These are phyloP conservation scores for Drosophila littoralis DNA, from an alignment of 1,140 invertebrate species.

Conservation along the genomic window DNA sequence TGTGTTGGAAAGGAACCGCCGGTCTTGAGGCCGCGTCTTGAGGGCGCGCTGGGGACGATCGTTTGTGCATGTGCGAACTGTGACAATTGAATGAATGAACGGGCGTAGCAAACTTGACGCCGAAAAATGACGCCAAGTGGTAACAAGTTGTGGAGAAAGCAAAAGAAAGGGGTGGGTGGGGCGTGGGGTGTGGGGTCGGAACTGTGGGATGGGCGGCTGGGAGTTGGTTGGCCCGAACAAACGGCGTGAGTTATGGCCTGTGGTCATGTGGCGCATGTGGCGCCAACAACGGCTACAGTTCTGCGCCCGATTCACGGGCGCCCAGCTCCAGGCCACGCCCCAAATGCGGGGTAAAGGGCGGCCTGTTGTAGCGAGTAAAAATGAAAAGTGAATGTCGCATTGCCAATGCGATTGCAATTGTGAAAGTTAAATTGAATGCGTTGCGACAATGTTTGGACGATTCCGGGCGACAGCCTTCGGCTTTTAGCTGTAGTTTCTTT, in stretches of 20 bases:
- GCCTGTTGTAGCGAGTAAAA: slow-evolving; percentile 3
- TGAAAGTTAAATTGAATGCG: slow-evolving; percentile 64
- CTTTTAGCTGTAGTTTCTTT: slow-evolving; percentile 30
- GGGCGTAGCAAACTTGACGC: slow-evolving; percentile 58
- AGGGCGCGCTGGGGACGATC: too few species aligned
- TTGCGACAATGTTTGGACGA: slow-evolving; percentile 49
- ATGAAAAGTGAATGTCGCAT: slow-evolving; percentile 65
- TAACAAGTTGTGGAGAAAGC: slow-evolving; percentile 1
- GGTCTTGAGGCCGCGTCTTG: too few species aligned
- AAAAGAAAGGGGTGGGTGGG: not conserved
- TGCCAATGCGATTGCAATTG: slow-evolving; percentile 58
- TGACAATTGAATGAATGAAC: slow-evolving; percentile 55
- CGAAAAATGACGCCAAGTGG: slow-evolving; percentile 60
- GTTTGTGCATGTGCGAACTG: slow-evolving; percentile 16
- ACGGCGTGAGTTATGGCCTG: slow-evolving; percentile 56
- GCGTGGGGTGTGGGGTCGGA: not conserved
- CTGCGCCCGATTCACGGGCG: not conserved
- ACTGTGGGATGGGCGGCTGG: not conserved
- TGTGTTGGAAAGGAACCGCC: not conserved
- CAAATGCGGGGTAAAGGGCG: not conserved
- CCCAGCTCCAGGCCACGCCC: slow-evolving; percentile 23
- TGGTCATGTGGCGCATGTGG: slow-evolving; percentile 62
- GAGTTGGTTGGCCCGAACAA: not conserved
- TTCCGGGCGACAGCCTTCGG: slow-evolving; percentile 16
- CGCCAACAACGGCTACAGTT: slow-evolving; percentile 35